Conservation (phyloP, 1,140 invertebrate genomes). For the Idris sp. region DNA sequence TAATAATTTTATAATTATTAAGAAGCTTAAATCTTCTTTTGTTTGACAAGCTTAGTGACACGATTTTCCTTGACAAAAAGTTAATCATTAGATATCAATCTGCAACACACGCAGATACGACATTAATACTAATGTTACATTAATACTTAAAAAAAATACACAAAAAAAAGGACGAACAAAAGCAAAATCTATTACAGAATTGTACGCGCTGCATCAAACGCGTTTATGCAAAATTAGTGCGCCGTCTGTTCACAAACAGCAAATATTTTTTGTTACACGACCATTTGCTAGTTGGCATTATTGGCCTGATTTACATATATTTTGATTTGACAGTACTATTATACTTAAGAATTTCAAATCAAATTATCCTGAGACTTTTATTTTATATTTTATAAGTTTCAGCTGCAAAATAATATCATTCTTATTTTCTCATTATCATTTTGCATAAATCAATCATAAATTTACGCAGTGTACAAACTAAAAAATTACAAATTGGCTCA, state of each 20-base stretch:
- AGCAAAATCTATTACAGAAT: constrained; percentile 51
- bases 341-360: too few species aligned
- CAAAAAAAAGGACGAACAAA: constrained; percentile 37
- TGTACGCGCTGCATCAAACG: constrained; percentile 18
- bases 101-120: constrained; percentile 1
- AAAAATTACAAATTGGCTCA: too few species aligned
- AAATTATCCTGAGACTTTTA: constrained; percentile 45
- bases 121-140: constrained; percentile 35
- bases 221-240: constrained; percentile 59
- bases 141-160: constrained; percentile 17
- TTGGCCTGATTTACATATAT: constrained; percentile 56
- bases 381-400: too few species aligned
- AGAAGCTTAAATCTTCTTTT: too few species aligned
- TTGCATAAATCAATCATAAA: too few species aligned
- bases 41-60: constrained; percentile 1
- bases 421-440: too few species aligned
- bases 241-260: constrained; percentile 33
- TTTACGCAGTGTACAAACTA: too few species aligned
- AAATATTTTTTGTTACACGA: constrained; percentile 33
- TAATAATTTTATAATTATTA: too few species aligned
- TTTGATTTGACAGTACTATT: too few species aligned
- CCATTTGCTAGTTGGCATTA: constrained; percentile 39
- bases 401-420: too few species aligned
- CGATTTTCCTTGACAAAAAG: background rate
- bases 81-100: constrained; percentile 15